Base-by-base conservation (phyloP, 1,140 invertebrate genomes). In the Bombus difficillimus region DNA sequence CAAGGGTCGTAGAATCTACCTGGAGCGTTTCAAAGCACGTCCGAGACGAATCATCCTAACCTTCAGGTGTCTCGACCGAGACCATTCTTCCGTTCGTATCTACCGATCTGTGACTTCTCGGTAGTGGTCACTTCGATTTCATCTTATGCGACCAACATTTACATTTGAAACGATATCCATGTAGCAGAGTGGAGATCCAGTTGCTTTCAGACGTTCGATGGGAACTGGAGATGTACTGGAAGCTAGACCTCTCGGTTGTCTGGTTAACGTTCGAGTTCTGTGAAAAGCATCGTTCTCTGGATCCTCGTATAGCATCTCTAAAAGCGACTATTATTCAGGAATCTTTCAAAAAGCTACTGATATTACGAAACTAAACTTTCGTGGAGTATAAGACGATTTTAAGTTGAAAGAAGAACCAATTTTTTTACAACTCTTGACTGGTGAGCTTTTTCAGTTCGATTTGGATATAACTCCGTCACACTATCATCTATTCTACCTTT, bases 1-100 rank as follows among this genome's bases (percentile, higher is more conserved):
- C n/a, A 43, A 39, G 87, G 84, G 80, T 83, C 66, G 76, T 4
- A 34, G n/a, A 41, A 75, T 85, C 74, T 87, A 90, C 88, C 88
- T 89, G 74, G 34, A 68, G 34, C n/a, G 62, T 76, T 53, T 59
- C 80, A 10, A 75, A 22, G 6, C 28, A 59, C n/a, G 53, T 37
- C 57, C 22, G 15, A 66, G 57, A 69, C 43, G 88, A 77, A 84
- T 85, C 57, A 37, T 66, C 25, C 43, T 12, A 43, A 47, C 28
- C n/a, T 43, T 90, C 89, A 88, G 88, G 83, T 89, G 83, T 47
- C 43, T 37, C 78, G 66, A 62, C 68, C 53, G 25, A 43, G 62
- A 62, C 43, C 79, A 83, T 85, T 69, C 18, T 47, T 76, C 53
- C 68, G 76, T 80, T 79, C 88, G 53, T 82, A 85, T 76, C 87